Percentiles rank a stretch among this genome's conserved stretches.
These are phyloP conservation scores for Pomacea canaliculata DNA, from an alignment of 2,888 invertebrate genomes.

Conservation along the genomic window DNA sequence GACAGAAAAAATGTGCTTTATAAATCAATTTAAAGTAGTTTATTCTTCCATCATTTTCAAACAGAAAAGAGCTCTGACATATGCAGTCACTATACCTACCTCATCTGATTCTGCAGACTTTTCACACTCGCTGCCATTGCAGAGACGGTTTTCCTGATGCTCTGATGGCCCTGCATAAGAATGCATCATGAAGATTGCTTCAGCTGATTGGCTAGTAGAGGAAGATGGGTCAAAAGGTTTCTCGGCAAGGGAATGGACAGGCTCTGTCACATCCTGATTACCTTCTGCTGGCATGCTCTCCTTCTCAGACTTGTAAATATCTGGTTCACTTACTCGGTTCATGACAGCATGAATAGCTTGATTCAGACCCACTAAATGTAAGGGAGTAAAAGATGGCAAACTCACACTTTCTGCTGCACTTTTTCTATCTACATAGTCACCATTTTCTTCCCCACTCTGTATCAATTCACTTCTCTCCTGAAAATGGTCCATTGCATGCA, in stretches of 20 bases:
- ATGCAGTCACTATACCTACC: no score
- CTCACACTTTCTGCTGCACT: background rate
- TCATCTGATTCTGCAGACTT: no score
- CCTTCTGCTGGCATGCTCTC: background rate
- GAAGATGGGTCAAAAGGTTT: background rate
- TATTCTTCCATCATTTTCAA: no score
- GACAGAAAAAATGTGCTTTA: no score
- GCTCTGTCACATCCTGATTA: background rate
- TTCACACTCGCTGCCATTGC: background rate
- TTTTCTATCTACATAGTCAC: background rate
- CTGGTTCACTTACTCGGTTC: constrained; percentile 25
- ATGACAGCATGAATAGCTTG: constrained; percentile 35
- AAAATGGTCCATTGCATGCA: no score
- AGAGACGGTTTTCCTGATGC: background rate
- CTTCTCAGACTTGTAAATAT: no score
- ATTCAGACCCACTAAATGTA: constrained; percentile 33
- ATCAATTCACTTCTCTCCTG: no score
- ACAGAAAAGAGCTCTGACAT: no score
- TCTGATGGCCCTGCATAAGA: constrained; percentile 36
- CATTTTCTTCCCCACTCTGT: background rate
- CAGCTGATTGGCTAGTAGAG: constrained; percentile 37
- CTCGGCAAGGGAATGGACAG: background rate
- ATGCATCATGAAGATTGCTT: constrained; percentile 55
- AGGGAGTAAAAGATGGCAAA: background rate
- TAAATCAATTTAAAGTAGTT: no score